phyloP scores from a whole-genome alignment of 35 echinoderm and acorn worm genomes.

The Strongylocentrotus purpuratus region DNA sequence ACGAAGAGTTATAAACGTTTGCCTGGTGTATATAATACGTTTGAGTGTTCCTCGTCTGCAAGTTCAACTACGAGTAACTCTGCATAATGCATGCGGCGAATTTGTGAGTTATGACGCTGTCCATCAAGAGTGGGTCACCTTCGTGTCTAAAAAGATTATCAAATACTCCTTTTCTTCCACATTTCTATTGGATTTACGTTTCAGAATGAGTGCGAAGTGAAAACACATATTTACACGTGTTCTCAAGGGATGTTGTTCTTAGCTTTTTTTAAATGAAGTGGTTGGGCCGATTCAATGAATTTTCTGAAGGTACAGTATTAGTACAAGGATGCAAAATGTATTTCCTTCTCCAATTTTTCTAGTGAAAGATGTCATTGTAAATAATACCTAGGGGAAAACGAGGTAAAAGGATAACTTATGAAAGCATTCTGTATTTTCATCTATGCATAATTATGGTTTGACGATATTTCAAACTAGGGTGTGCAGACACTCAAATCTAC shows the following conservation, averaged over 20 bases:
- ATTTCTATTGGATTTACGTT: neutral
- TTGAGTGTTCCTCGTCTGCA: neutral
- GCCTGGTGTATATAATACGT: too few relatives aligned
- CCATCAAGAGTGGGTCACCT: neutral
- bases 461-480: too few relatives aligned
- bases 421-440: too few relatives aligned
- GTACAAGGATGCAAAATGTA: neutral
- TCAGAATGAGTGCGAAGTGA: neutral
- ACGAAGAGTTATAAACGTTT: too few relatives aligned
- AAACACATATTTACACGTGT: slow-evolving; percentile 12
- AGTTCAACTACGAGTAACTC: neutral
- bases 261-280: neutral
- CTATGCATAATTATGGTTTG: too few relatives aligned
- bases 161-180: neutral
- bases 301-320: neutral
- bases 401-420: neutral
- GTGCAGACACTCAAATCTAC: too few relatives aligned
- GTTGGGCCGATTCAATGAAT: neutral
- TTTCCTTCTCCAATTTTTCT: neutral
- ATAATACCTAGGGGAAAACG: neutral
- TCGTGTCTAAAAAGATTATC: slow-evolving; percentile 3
- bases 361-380: neutral
- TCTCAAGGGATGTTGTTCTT: neutral
- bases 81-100: neutral
- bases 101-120: neutral